phyloP scores from a whole-genome alignment of 1,140 invertebrate species.

The Drosophila busckii region DNA sequence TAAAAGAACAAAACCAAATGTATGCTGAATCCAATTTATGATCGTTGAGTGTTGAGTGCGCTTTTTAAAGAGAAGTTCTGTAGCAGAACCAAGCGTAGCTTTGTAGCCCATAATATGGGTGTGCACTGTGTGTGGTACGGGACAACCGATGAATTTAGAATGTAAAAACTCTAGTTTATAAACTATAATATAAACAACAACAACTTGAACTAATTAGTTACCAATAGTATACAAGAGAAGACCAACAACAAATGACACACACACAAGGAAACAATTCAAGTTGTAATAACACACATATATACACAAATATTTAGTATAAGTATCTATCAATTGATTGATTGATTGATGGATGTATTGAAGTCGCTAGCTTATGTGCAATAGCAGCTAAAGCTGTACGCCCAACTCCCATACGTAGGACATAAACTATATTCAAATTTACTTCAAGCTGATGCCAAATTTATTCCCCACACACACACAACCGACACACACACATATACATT shows the following conservation, averaged over 20 bases:
- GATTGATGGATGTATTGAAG: slow-evolving; percentile 29
- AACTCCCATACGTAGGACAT: slow-evolving; percentile 20
- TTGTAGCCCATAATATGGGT: slow-evolving; percentile 65
- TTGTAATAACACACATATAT: slow-evolving; percentile 14
- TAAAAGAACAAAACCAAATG: slow-evolving; percentile 4
- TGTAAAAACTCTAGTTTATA: slow-evolving; percentile 39
- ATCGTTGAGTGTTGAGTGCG: slow-evolving; percentile 6
- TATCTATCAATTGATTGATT: slow-evolving; percentile 23
- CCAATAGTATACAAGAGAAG: slow-evolving; percentile 68
- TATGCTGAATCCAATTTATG: too few relatives aligned
- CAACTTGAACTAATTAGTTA: slow-evolving; percentile 46
- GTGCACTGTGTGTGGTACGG: slow-evolving; percentile 43
- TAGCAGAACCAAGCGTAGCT: slow-evolving; percentile 59
- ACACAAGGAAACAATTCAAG: too few relatives aligned
- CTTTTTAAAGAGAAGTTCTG: slow-evolving; percentile 45
- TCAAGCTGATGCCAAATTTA: slow-evolving; percentile 49
- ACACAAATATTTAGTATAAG: slow-evolving; percentile 30
- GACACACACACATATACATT: slow-evolving; percentile 27
- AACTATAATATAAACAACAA: slow-evolving; percentile 45
- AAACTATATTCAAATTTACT: slow-evolving; percentile 44
- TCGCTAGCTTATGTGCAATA: slow-evolving; percentile 30
- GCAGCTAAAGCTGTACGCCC: slow-evolving; percentile 21
- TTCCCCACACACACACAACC: too few relatives aligned
- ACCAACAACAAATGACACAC: slow-evolving; percentile 52
- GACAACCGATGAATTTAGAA: slow-evolving; percentile 40